These are phyloP conservation scores for Phataginus tetradactyla DNA, from an alignment of 2,797 vertebrate genomes.

Conservation along the genomic window DNA sequence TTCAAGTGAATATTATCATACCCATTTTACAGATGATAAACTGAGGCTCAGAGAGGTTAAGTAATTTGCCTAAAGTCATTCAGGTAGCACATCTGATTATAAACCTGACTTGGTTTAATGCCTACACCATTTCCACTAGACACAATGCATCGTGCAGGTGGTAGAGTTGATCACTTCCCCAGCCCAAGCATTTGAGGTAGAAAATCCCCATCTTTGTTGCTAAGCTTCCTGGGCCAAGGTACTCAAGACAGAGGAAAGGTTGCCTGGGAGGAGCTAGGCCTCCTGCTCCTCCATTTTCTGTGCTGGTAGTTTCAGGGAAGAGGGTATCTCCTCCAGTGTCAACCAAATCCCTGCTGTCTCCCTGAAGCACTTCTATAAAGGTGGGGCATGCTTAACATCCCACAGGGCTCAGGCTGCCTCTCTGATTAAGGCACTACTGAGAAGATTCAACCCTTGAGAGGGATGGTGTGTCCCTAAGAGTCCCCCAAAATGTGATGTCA, in stretches of 20 bases:
- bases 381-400: background rate
- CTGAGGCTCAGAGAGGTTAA: background rate
- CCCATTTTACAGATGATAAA: background rate
- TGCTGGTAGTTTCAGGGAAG: background rate
- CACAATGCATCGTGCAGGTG: too few species aligned
- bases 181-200: background rate
- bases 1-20: background rate
- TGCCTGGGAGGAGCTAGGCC: background rate
- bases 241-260: background rate
- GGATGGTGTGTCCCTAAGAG: background rate
- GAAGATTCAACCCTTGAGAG: background rate
- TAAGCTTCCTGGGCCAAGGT: background rate
- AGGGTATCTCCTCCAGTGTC: rapidly evolving
- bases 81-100: background rate
- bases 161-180: background rate
- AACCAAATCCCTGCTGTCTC: background rate
- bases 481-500: background rate
- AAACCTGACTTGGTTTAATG: background rate
- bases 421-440: background rate
- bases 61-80: background rate
- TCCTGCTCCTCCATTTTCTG: background rate
- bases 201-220: background rate
- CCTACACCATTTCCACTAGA: background rate
- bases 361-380: background rate
- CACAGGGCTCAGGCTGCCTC: background rate